Conservation (phyloP, 2,113 vertebrate species). For the Orientallactaga bullata region DNA sequence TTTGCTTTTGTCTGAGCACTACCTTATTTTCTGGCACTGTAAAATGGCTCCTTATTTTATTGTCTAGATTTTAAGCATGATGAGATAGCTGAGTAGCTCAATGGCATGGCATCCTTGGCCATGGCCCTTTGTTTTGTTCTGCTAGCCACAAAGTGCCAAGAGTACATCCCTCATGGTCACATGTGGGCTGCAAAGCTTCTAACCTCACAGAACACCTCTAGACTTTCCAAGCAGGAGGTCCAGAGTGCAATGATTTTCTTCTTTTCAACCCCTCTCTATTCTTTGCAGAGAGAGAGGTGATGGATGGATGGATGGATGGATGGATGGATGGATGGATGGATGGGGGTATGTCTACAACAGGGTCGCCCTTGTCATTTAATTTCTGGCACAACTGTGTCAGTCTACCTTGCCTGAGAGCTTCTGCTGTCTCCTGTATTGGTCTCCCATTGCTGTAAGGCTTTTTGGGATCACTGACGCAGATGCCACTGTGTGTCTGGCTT, state of each 20-base stretch:
- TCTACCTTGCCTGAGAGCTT: no score
- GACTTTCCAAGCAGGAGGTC: neutral
- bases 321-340: no score
- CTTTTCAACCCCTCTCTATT: neutral
- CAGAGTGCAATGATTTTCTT: neutral
- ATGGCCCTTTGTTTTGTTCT: neutral
- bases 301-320: no score
- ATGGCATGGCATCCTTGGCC: neutral
- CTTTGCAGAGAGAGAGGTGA: no score
- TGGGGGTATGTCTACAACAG: no score
- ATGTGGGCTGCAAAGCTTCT: neutral
- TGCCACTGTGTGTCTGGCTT: no score
- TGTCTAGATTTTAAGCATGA: no score
- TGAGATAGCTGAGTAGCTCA: neutral
- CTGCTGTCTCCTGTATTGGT: no score
- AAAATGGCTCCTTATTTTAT: neutral
- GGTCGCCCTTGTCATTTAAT: no score
- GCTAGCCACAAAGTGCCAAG: neutral
- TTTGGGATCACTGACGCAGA: no score
- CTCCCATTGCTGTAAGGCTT: no score
- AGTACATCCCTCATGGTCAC: neutral
- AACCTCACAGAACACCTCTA: neutral
- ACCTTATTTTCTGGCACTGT: neutral
- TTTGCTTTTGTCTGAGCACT: neutral
- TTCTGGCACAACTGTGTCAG: no score